phyloP scores from a whole-genome alignment of 2,888 invertebrate genomes.

The Busseola fusca region DNA sequence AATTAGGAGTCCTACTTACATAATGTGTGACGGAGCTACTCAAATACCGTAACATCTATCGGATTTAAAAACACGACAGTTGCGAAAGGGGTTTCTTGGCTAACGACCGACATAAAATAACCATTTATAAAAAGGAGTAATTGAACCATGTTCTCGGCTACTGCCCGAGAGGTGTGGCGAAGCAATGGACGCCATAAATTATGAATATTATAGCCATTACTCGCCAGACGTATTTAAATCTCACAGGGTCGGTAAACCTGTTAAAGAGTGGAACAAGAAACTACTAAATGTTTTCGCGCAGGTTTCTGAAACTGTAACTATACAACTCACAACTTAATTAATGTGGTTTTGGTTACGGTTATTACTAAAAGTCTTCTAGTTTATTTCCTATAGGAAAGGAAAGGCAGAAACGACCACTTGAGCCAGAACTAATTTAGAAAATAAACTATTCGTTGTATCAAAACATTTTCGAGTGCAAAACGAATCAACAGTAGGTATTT shows the following conservation, averaged over 20 bases:
- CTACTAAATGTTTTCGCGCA: conserved; percentile 12
- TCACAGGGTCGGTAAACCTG: conserved; percentile 40
- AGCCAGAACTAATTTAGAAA: not conserved
- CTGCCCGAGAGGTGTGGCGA: conserved; percentile 41
- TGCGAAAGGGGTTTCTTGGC: conserved; percentile 12
- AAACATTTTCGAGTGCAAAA: not conserved
- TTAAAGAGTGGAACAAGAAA: conserved; percentile 18
- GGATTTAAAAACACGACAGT: conserved; percentile 28
- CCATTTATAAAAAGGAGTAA: conserved; percentile 49
- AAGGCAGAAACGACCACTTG: not conserved
- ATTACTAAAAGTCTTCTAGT: not conserved
- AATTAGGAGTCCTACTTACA: conserved; percentile 22
- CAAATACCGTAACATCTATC: conserved; percentile 19
- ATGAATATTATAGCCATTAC: conserved; percentile 50
- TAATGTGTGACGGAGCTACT: conserved; percentile 9
- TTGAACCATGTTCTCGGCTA: conserved; percentile 39
- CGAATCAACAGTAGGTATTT: not conserved
- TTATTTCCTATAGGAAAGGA: not conserved
- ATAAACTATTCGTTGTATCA: not conserved
- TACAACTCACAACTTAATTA: conserved; percentile 1
- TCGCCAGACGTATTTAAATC: conserved; percentile 44
- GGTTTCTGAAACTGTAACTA: not conserved
- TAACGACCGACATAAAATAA: conserved; percentile 35
- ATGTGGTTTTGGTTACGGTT: not conserved
- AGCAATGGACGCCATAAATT: conserved; percentile 45